Conservation (phyloP, 2,888 invertebrate species). For the Tribolium freemani region DNA sequence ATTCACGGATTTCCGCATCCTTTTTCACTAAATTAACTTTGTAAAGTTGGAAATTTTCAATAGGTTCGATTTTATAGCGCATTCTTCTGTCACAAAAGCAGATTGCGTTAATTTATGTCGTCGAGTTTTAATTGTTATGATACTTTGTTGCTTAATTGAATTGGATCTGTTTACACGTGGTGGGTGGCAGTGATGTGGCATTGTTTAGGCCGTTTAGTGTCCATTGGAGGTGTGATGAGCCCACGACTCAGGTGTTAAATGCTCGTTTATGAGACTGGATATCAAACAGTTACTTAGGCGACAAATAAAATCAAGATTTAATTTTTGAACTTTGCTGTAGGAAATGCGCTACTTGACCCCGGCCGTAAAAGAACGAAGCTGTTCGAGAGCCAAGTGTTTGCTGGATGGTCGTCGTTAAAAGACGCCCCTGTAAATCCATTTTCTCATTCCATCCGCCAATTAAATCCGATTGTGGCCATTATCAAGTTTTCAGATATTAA, state of each 20-base stretch:
- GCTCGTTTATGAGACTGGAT: neutral
- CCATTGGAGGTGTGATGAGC: constrained; percentile 8
- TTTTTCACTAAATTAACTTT: constrained; percentile 14
- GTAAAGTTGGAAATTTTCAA: neutral
- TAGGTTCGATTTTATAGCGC: neutral
- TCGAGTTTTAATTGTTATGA: neutral
- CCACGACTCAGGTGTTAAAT: constrained; percentile 12
- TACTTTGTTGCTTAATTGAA: neutral
- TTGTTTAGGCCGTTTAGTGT: constrained; percentile 1
- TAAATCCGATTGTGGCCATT: constrained; percentile 31
- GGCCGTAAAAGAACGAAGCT: neutral
- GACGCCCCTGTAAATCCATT: neutral
- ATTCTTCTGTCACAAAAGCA: neutral
- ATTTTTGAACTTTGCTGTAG: too few species aligned
- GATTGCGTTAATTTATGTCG: neutral
- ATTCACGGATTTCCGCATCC: neutral
- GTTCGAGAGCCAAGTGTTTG: neutral
- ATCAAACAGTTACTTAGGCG: neutral
- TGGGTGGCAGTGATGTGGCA: neutral
- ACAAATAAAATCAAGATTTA: too few species aligned
- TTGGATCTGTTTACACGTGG: neutral
- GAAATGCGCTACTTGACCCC: too few species aligned
- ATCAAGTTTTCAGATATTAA: constrained; percentile 49
- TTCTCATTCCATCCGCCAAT: constrained; percentile 7
- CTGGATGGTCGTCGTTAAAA: neutral